Evolutionary conservation across 2,888 invertebrate species (phyloP).

Genomic region (Argyresthia albistria): DNA sequence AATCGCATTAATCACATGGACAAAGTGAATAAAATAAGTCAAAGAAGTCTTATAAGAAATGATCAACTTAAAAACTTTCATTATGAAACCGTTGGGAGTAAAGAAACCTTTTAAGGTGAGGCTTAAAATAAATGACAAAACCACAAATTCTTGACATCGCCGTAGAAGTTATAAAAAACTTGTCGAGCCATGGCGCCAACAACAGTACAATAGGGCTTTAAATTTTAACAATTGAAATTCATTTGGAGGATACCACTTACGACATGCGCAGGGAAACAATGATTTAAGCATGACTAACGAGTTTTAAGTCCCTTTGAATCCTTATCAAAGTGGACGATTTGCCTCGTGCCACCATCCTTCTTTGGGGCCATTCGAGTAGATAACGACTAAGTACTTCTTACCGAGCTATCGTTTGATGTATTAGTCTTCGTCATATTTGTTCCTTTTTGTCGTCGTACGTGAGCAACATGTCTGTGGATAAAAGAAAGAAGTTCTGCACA

Average conservation of each 20-base stretch:
- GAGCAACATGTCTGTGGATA: conserved; percentile 2
- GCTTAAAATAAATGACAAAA: background rate
- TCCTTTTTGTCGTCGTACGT: background rate
- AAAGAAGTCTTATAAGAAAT: background rate
- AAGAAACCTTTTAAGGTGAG: background rate
- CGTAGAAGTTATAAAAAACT: background rate
- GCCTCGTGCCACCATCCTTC: conserved; percentile 7
- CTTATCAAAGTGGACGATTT: conserved; percentile 3
- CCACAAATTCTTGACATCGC: background rate
- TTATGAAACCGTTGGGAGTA: background rate
- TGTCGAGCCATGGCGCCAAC: background rate
- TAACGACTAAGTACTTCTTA: too few species aligned
- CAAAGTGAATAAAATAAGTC: background rate
- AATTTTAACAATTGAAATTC: background rate
- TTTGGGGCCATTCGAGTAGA: background rate
- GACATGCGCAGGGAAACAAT: conserved; percentile 12
- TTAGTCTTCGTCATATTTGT: too few species aligned
- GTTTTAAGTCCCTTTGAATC: conserved; percentile 13
- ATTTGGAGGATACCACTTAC: conserved; percentile 9
- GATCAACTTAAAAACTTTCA: background rate
- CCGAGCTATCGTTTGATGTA: too few species aligned
- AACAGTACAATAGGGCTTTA: background rate
- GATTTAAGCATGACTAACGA: conserved; percentile 14
- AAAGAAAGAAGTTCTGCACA: conserved; percentile 7
- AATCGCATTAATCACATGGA: background rate